Evolutionary conservation across 2,888 invertebrate species (phyloP), one percentile per base, ranked within the genome.

Genomic region (Stramonita haemastoma): DNA sequence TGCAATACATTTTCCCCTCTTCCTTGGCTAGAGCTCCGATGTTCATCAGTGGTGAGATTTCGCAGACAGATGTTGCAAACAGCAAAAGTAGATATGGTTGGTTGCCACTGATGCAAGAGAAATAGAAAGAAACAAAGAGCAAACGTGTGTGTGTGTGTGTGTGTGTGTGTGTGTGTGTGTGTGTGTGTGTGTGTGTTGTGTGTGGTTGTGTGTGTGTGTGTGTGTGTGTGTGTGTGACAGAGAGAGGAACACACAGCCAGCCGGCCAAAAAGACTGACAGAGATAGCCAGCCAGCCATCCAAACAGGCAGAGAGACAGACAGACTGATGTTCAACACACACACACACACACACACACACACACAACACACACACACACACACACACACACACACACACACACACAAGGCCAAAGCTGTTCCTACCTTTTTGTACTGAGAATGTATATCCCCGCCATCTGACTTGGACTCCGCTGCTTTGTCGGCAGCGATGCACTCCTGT

Each of bases 341-440:
- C 4, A 66, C 66, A 77, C 77, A 77, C 77, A n/a, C 1, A 77
- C 77, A n/a, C 8, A 77, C 77, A 77, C 8, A 77, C 77, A 4
- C 1, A n/a, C 13, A 0, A 81, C 79, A 79, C 15, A 46, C 85
- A 56, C 56, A 56, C 85, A 85, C 57, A 85, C 85, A 85, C 57
- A 56, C 5, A 57, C 85, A 57, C 56, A 8, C 85, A 2, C 56
- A 56, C 85, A 56, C 46, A 56, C 56, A 85, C 46, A 56, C 29
- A 56, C n/a, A 85, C 79, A 81, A 13, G 26, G 6, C 46, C 26
- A 36, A 4, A 29, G 34, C 1, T 34, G 15, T 26, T 60, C 93
- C 91, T 91, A 95, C 95, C 94, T 94, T 94, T 92, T 95, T 95
- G 91, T 95, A 95, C 90, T 95, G 95, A 1, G 92, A 91, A 89